A percentile compares a stretch with the other conserved stretches of the same genome.
These are phyloP conservation scores for Chauna torquata DNA, from an alignment of 2,113 vertebrate species.

Conservation along the genomic window DNA sequence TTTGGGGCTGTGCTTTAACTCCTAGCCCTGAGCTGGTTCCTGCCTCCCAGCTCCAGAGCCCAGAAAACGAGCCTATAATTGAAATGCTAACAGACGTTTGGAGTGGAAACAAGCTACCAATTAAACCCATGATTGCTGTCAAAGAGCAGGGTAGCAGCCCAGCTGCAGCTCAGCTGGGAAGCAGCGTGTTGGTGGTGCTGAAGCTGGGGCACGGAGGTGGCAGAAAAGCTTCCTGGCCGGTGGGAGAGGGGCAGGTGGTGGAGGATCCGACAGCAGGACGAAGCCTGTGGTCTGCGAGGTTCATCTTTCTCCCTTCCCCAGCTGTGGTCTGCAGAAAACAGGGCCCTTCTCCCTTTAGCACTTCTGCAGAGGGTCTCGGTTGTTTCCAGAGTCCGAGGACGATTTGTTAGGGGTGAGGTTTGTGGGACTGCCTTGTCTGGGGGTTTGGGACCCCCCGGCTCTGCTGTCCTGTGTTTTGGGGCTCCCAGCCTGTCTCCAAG, in stretches of 20 bases:
- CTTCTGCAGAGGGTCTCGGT: not conserved
- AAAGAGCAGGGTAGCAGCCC: conserved; percentile 18
- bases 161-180: not conserved
- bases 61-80: conserved; percentile 55
- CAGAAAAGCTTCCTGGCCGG: not conserved
- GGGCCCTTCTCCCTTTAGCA: not conserved
- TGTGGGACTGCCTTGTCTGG: not conserved
- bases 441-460: not conserved
- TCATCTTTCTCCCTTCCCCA: not conserved
- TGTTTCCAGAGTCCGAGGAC: not conserved
- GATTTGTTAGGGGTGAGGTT: not conserved
- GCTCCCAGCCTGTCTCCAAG: accelerated
- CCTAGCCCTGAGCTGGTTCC: conserved; percentile 1
- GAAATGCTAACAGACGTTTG: conserved; percentile 48
- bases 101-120: conserved; percentile 64
- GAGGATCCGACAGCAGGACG: not conserved
- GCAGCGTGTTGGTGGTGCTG: not conserved
- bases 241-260: not conserved
- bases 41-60: not conserved
- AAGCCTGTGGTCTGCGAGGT: not conserved
- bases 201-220: not conserved
- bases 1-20: not conserved
- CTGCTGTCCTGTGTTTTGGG: not conserved
- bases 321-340: not conserved
- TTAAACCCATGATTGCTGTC: conserved; percentile 60